Conservation (phyloP, 2,888 invertebrate genomes). For the Iphiclides podalirius region DNA sequence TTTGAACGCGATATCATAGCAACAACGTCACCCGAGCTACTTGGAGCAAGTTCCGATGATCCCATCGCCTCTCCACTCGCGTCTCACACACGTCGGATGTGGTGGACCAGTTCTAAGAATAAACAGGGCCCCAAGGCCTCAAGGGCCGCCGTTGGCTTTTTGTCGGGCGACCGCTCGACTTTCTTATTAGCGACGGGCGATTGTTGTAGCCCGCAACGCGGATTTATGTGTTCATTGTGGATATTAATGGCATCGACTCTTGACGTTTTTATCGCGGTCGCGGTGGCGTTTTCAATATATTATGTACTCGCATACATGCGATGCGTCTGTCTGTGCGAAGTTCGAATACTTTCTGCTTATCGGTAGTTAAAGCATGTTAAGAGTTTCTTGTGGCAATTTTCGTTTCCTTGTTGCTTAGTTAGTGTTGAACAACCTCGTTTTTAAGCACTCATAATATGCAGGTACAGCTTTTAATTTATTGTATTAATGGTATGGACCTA, state of each 20-base stretch:
- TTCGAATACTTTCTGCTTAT: no score
- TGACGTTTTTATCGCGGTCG: neutral
- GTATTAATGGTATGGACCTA: no score
- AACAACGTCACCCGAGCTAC: neutral
- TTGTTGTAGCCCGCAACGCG: conserved; percentile 24
- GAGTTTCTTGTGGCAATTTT: no score
- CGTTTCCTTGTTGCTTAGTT: no score
- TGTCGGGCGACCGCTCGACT: conserved; percentile 33
- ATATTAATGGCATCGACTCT: conserved; percentile 12
- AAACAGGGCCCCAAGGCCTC: conserved; percentile 21
- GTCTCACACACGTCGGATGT: conserved; percentile 25
- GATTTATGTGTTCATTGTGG: conserved; percentile 12
- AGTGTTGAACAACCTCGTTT: no score
- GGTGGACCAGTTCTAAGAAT: conserved; percentile 32
- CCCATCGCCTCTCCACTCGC: neutral
- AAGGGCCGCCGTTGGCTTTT: conserved; percentile 28
- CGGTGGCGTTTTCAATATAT: no score
- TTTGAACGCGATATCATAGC: no score
- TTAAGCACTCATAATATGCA: no score
- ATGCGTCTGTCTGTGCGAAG: no score
- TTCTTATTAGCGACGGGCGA: conserved; percentile 26
- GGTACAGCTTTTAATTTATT: no score
- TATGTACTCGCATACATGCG: no score
- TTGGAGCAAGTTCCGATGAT: neutral
- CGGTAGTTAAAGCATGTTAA: no score